Percentiles rank a stretch among this genome's conserved stretches.
Conservation (phyloP, 2,888 invertebrate species). For the Sthenelais limicola region DNA sequence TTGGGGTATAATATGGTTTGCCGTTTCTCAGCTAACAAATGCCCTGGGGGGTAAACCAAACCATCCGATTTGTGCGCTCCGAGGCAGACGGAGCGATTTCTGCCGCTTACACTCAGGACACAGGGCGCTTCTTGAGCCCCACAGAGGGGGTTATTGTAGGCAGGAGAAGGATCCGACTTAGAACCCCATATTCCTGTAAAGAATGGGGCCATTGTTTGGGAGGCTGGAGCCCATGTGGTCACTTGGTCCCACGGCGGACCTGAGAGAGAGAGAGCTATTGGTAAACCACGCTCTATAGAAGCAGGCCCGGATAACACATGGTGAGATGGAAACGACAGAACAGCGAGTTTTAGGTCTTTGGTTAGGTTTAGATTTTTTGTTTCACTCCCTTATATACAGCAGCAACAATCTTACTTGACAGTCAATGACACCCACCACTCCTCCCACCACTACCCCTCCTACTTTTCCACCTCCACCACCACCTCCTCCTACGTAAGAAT, state of each 20-base stretch:
- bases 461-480: not conserved
- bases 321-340: no score
- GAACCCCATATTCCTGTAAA: conserved; percentile 17
- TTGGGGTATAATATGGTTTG: no score
- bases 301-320: no score
- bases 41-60: no score
- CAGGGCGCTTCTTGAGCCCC: conserved; percentile 12
- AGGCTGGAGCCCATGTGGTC: conserved; percentile 12
- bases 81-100: no score
- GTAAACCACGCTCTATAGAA: no score
- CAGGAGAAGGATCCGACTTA: conserved; percentile 26
- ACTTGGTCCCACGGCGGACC: conserved; percentile 2
- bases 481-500: not conserved
- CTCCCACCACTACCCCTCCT: not conserved
- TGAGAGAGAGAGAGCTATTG: not conserved
- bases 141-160: conserved; percentile 6
- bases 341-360: no score
- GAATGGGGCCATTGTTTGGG: conserved; percentile 22
- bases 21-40: no score
- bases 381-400: no score
- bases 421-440: not conserved
- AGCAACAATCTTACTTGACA: no score
- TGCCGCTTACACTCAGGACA: conserved; percentile 14
- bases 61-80: no score
- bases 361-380: no score